Evolutionary conservation across 2,888 invertebrate genomes (phyloP).

Genomic region (Microplitis deprimator): DNA sequence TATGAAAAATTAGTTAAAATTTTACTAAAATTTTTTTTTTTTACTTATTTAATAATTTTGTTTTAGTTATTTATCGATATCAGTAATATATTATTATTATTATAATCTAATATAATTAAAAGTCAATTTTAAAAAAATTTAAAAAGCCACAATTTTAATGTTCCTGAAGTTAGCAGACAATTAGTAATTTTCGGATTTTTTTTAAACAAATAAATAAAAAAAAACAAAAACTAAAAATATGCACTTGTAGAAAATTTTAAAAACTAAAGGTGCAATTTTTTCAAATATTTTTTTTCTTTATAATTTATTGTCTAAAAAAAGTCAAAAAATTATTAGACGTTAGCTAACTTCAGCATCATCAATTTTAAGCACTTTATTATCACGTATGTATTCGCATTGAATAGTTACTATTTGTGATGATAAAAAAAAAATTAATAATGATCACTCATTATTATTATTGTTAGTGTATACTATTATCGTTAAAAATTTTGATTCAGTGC

Average conservation of each 20-base stretch:
- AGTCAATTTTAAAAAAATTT: constrained; percentile 38
- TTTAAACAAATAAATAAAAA: too few species aligned
- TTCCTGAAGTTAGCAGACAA: too few species aligned
- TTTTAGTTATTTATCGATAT: not conserved
- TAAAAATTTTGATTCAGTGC: constrained; percentile 43
- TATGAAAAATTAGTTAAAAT: constrained; percentile 28
- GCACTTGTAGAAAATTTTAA: too few species aligned
- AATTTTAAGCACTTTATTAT: constrained; percentile 1
- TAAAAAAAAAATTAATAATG: constrained; percentile 16
- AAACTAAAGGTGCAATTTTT: too few species aligned
- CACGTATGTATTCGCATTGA: constrained; percentile 9
- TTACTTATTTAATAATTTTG: constrained; percentile 17
- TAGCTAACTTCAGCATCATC: too few species aligned
- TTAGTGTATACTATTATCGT: not conserved
- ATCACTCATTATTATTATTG: not conserved
- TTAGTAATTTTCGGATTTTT: too few species aligned
- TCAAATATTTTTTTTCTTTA: too few species aligned
- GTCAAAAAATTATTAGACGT: too few species aligned
- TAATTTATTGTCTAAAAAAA: too few species aligned
- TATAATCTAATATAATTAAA: constrained; percentile 34
- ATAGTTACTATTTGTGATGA: constrained; percentile 18
- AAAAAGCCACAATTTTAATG: not conserved
- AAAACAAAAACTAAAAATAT: too few species aligned
- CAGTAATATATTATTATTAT: constrained; percentile 5
- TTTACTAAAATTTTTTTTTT: constrained; percentile 23